A percentile compares a stretch with the other conserved stretches of the same genome.
phyloP scores from a whole-genome alignment of 2,797 vertebrate species.

The Vespertilio murinus region DNA sequence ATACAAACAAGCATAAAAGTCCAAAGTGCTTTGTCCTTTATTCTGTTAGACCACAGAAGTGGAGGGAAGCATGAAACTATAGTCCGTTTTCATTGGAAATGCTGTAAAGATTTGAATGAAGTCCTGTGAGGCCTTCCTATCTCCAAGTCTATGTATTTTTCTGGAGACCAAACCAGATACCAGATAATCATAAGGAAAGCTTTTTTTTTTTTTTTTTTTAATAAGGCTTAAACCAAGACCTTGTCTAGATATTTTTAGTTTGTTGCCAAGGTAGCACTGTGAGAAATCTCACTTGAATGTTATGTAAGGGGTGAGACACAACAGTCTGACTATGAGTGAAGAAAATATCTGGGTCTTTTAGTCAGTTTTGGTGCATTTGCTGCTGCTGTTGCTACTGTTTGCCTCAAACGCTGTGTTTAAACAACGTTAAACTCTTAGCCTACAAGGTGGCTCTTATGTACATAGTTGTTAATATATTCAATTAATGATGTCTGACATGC shows the following conservation, averaged over 20 bases:
- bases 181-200: constrained; percentile 86
- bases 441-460: constrained; percentile 92
- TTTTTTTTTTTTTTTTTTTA: constrained; percentile 80
- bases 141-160: constrained; percentile 80
- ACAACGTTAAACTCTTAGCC: constrained; percentile 89
- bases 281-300: constrained; percentile 88
- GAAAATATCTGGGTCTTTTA: constrained; percentile 79
- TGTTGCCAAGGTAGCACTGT: constrained; percentile 90
- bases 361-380: constrained; percentile 86
- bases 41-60: constrained; percentile 28
- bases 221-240: constrained; percentile 86
- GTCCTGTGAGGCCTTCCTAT: constrained; percentile 63
- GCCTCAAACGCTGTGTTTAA: constrained; percentile 91
- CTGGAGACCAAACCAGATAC: constrained; percentile 83
- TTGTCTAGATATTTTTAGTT: constrained; percentile 89
- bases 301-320: constrained; percentile 88
- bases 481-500: constrained; percentile 90
- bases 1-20: constrained; percentile 48
- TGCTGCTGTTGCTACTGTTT: constrained; percentile 92
- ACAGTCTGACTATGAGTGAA: constrained; percentile 85
- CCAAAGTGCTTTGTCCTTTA: constrained; percentile 63
- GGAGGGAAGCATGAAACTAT: constrained; percentile 54
- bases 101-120: constrained; percentile 62
- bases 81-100: constrained; percentile 55
- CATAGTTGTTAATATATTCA: constrained; percentile 89